These are phyloP conservation scores for Drosophila leontia DNA, from an alignment of 1,140 invertebrate genomes.

Conservation along the genomic window DNA sequence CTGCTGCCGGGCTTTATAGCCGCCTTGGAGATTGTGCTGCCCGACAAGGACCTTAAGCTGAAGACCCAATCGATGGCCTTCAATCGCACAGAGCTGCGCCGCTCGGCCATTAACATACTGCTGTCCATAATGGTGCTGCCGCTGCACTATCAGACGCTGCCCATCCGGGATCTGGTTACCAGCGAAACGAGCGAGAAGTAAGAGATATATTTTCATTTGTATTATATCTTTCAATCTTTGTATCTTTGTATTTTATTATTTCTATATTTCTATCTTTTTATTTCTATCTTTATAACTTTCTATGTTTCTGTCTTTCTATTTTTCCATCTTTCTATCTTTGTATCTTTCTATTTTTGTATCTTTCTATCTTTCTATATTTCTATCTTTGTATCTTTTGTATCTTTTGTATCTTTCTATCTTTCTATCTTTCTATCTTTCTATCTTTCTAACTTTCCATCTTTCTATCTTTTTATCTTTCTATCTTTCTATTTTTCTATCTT, in stretches of 20 bases:
- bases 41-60: conserved; percentile 90
- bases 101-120: conserved; percentile 95
- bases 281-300: not conserved
- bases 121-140: conserved; percentile 95
- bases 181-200: conserved; percentile 85
- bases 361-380: not conserved
- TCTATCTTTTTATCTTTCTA: not conserved
- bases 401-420: not conserved
- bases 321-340: not conserved
- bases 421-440: not conserved
- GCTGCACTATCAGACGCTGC: conserved; percentile 94
- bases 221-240: not conserved
- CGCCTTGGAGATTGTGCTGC: conserved; percentile 94
- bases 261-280: not conserved
- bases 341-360: not conserved
- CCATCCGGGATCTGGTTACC: conserved; percentile 90
- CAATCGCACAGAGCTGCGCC: conserved; percentile 92
- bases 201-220: not conserved
- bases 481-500: too few species aligned
- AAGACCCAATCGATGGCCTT: conserved; percentile 87
- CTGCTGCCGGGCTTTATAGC: conserved; percentile 95
- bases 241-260: not conserved
- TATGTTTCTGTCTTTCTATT: not conserved
- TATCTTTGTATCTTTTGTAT: not conserved
- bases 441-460: not conserved